phyloP scores from a whole-genome alignment of 2,113 vertebrate species.

The Atrichornis clamosus region DNA sequence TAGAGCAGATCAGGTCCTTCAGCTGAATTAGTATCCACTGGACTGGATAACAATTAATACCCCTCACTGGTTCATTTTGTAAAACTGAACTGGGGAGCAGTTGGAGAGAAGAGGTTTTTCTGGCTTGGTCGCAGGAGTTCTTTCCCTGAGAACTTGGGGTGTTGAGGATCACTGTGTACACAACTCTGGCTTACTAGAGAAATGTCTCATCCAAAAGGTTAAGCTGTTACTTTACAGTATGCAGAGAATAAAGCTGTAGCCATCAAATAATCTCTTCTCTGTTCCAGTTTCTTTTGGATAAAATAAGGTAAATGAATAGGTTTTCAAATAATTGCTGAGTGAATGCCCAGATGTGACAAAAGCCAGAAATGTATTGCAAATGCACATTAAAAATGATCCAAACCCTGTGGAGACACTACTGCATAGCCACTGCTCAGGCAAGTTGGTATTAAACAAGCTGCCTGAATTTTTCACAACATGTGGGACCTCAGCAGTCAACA shows the following conservation, averaged over 20 bases:
- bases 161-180: not conserved
- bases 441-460: not conserved
- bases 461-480: not conserved
- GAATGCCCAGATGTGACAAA: not conserved
- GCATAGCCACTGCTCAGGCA: not conserved
- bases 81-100: not conserved
- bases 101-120: not conserved
- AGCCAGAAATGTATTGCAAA: not conserved
- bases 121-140: not conserved
- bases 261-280: not conserved
- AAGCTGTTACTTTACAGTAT: not conserved
- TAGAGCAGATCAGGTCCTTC: not conserved
- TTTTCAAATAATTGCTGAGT: not conserved
- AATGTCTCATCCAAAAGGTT: not conserved
- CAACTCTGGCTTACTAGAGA: not conserved
- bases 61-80: not conserved
- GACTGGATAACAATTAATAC: not conserved
- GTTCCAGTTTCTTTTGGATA: not conserved
- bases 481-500: not conserved
- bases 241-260: conserved; percentile 38
- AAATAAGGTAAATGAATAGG: not conserved
- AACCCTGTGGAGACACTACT: not conserved
- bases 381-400: not conserved
- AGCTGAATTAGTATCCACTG: not conserved
- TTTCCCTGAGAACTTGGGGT: not conserved